Evolutionary conservation across 1,140 invertebrate species (phyloP).

Genomic region (Brachystomella parvula): DNA sequence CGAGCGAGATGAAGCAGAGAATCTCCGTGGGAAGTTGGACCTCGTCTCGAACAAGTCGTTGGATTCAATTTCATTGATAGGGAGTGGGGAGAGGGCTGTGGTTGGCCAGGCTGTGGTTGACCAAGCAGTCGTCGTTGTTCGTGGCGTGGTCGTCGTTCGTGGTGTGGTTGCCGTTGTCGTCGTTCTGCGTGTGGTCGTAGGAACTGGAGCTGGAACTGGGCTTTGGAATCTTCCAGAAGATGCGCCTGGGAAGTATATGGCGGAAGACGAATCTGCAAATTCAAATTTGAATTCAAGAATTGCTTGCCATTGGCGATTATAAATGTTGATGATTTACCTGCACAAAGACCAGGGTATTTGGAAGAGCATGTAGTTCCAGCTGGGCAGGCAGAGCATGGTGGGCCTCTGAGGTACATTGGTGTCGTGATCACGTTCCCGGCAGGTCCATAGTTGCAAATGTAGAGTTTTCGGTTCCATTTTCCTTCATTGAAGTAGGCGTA

Average conservation of each 20-base stretch:
- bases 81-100: not conserved
- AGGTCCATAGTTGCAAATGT: conserved; percentile 78
- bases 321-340: conserved; percentile 24
- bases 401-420: conserved; percentile 41
- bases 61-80: conserved; percentile 15
- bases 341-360: conserved; percentile 40
- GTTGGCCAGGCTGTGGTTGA: conserved; percentile 1
- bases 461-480: conserved; percentile 53
- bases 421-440: conserved; percentile 43
- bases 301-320: conserved; percentile 24
- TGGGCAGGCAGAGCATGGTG: conserved; percentile 41
- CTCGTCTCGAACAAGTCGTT: conserved; percentile 10
- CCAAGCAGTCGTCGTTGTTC: conserved; percentile 8
- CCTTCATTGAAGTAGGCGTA: conserved; percentile 64
- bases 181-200: conserved; percentile 16
- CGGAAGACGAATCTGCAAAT: not conserved
- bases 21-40: not conserved
- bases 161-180: conserved; percentile 22
- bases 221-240: not conserved
- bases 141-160: conserved; percentile 13
- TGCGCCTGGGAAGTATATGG: not conserved
- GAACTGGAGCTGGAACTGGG: not conserved
- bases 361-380: conserved; percentile 40
- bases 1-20: not conserved
- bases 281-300: not conserved